phyloP scores from a whole-genome alignment of 2,797 vertebrate genomes.

The Phaenicophaeus curvirostris region DNA sequence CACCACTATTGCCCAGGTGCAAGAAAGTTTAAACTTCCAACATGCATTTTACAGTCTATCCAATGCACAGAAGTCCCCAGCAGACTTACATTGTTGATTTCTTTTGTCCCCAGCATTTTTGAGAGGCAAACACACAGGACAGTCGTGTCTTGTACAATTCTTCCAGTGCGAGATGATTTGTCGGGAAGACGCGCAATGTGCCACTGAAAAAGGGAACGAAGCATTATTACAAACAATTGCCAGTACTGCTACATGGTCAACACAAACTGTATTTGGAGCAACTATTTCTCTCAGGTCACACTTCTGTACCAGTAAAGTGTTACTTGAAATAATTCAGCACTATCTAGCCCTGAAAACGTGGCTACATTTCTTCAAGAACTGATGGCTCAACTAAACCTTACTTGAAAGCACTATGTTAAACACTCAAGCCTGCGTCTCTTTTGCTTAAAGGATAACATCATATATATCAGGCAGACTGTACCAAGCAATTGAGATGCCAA shows the following conservation, averaged over 20 bases:
- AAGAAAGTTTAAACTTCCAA: background rate
- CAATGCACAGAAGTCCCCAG: background rate
- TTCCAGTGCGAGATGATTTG: constrained; percentile 99
- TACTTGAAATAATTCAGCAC: background rate
- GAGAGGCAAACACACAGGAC: constrained; percentile 95
- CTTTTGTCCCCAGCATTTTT: constrained; percentile 98
- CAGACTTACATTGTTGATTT: constrained; percentile 93
- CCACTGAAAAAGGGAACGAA: constrained; percentile 79
- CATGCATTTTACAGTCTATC: background rate
- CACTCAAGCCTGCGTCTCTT: background rate
- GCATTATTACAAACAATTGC: background rate
- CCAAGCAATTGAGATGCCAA: background rate
- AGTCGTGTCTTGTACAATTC: constrained; percentile 97
- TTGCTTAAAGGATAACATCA: background rate
- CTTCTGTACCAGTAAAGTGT: background rate
- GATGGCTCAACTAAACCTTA: background rate
- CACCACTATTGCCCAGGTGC: background rate
- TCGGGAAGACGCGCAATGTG: constrained; percentile 96
- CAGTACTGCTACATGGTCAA: background rate
- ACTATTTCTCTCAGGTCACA: background rate
- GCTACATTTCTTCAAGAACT: background rate
- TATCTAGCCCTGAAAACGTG: background rate
- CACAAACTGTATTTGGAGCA: background rate
- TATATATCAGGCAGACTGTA: background rate
- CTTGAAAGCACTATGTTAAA: background rate